Evolutionary conservation across 2,888 invertebrate species (phyloP).

Genomic region (Perithous albicinctus): DNA sequence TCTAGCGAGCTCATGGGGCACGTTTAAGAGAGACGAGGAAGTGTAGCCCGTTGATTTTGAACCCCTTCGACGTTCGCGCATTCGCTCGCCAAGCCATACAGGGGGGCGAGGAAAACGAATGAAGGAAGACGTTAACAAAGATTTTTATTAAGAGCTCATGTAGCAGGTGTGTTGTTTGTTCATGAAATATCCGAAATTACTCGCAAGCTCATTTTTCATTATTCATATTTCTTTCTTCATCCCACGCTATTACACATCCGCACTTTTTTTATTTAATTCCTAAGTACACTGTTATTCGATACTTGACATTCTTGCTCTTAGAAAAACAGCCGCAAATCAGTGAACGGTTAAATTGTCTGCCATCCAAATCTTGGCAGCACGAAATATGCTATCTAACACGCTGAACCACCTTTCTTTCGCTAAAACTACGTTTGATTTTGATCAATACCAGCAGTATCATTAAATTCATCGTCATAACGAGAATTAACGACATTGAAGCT

Average conservation of each 20-base stretch:
- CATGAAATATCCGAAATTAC: conserved; percentile 18
- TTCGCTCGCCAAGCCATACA: conserved; percentile 39
- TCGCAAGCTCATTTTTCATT: conserved; percentile 42
- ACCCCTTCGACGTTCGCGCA: conserved; percentile 44
- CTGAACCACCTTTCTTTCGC: too few species aligned
- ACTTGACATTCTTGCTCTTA: neutral
- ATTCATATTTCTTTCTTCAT: conserved; percentile 23
- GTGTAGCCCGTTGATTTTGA: conserved; percentile 37
- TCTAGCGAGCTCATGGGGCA: conserved; percentile 8
- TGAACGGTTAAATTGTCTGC: too few species aligned
- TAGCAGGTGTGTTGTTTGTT: conserved; percentile 2
- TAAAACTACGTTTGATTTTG: too few species aligned
- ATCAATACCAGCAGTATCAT: too few species aligned
- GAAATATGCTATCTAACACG: too few species aligned
- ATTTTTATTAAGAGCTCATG: conserved; percentile 53
- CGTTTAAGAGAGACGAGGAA: neutral
- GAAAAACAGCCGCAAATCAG: too few species aligned
- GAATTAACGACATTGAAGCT: too few species aligned
- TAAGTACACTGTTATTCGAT: neutral
- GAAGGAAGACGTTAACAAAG: conserved; percentile 56
- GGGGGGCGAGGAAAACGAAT: conserved; percentile 9
- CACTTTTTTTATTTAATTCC: neutral
- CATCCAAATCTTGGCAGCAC: too few species aligned
- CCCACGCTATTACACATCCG: neutral
- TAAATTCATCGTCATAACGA: too few species aligned